These are phyloP conservation scores for Cyprinodon diabolis DNA, from an alignment of 2,797 vertebrate genomes.

Conservation along the genomic window DNA sequence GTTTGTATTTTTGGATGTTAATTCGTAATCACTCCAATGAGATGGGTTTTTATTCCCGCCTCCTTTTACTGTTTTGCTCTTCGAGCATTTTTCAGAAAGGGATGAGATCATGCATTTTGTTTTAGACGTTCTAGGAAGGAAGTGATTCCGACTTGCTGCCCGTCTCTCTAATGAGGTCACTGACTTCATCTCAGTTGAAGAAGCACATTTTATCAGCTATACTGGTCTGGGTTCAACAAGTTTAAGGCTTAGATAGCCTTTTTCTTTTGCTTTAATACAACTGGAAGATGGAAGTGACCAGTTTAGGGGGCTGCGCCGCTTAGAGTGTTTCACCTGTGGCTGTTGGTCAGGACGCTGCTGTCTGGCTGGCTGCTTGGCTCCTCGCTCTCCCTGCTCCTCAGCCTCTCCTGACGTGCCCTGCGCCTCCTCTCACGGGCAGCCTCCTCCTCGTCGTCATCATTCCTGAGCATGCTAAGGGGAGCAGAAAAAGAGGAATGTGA, in stretches of 20 bases:
- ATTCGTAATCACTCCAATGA: conserved; percentile 30
- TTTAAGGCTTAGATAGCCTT: neutral
- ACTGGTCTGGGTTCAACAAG: neutral
- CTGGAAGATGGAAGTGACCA: neutral
- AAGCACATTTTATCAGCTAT: neutral
- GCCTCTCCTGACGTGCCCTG: conserved; percentile 92
- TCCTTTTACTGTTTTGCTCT: conserved; percentile 15
- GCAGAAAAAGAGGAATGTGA: conserved; percentile 13
- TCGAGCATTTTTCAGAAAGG: conserved; percentile 14
- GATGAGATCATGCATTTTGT: conserved; percentile 27
- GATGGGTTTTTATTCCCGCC: conserved; percentile 5
- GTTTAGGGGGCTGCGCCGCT: neutral
- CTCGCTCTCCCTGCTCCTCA: conserved; percentile 84
- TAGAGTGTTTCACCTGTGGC: conserved; percentile 85
- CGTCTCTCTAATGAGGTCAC: neutral
- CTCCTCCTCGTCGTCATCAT: conserved; percentile 95
- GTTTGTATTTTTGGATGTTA: conserved; percentile 65
- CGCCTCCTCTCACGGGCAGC: conserved; percentile 93
- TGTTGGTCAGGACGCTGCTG: conserved; percentile 85
- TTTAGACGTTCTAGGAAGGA: neutral
- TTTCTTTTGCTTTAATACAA: neutral
- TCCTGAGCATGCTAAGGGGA: conserved; percentile 84
- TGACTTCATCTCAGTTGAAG: neutral
- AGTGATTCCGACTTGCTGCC: neutral
- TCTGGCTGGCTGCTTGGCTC: conserved; percentile 82